phyloP scores from a whole-genome alignment of 2,797 vertebrate genomes.

The Pipistrellus pygmaeus region DNA sequence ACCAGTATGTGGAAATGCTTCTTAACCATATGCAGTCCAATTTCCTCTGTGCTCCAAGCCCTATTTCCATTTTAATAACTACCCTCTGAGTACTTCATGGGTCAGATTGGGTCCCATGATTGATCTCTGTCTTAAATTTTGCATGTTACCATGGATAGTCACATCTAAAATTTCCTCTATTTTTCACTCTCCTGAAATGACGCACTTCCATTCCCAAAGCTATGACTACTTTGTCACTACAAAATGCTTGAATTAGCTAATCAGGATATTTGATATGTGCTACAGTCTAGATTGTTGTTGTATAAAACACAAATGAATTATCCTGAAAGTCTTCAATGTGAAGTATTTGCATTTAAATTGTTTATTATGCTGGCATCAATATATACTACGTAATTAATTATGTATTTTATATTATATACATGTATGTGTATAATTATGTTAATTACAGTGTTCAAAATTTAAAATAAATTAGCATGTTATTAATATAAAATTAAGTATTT shows the following conservation, averaged over 20 bases:
- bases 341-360: constrained; percentile 22
- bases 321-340: background rate
- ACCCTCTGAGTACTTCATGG: background rate
- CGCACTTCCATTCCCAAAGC: background rate
- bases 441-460: background rate
- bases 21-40: background rate
- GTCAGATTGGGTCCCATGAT: background rate
- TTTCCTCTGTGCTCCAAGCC: background rate
- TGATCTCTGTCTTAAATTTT: background rate
- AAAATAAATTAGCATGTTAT: constrained; percentile 29
- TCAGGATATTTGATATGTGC: background rate
- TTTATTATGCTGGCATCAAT: background rate
- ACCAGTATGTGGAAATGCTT: background rate
- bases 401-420: background rate
- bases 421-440: background rate
- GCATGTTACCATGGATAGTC: background rate
- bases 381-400: background rate
- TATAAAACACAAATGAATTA: background rate
- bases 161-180: background rate
- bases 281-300: background rate
- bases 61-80: background rate
- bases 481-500: constrained; percentile 51
- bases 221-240: background rate
- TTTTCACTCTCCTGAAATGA: background rate
- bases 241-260: background rate